A percentile compares a stretch with the other conserved stretches of the same genome.
phyloP scores from a whole-genome alignment of 2,113 vertebrate species.

The Crypturellus undulatus region DNA sequence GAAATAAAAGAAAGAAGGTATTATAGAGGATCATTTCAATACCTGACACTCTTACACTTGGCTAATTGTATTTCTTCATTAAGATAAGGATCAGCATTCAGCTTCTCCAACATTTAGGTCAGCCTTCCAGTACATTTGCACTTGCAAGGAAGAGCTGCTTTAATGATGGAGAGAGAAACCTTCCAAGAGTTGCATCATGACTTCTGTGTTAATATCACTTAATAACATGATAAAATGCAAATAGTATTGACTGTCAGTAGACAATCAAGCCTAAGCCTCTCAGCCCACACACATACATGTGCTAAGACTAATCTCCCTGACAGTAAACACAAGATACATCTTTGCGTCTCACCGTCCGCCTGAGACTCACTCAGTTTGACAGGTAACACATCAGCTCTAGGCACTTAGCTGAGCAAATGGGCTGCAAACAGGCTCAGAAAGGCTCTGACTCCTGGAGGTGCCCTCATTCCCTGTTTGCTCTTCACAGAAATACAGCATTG shows the following conservation, averaged over 20 bases:
- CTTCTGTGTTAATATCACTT: constrained; percentile 60
- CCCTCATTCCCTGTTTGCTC: neutral
- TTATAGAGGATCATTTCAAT: constrained; percentile 62
- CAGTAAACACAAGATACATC: constrained; percentile 50
- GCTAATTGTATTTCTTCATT: constrained; percentile 68
- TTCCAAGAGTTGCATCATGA: constrained; percentile 43
- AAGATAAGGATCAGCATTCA: constrained; percentile 68
- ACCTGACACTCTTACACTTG: constrained; percentile 63
- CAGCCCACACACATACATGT: constrained; percentile 12
- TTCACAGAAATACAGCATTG: neutral
- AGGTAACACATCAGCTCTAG: neutral
- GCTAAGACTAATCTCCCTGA: constrained; percentile 36
- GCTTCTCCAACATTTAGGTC: constrained; percentile 63
- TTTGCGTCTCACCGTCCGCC: neutral
- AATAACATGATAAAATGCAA: constrained; percentile 68
- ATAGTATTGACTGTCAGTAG: constrained; percentile 45
- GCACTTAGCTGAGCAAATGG: neutral
- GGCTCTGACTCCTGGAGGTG: neutral
- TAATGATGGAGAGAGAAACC: constrained; percentile 65
- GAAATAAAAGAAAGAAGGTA: constrained; percentile 61
- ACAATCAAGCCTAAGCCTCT: constrained; percentile 43
- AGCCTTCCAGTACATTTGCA: constrained; percentile 69
- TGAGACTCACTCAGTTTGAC: neutral
- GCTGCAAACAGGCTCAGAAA: neutral
- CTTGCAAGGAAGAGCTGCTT: constrained; percentile 65